phyloP scores from a whole-genome alignment of 2,113 vertebrate genomes.

The Ellobius talpinus region DNA sequence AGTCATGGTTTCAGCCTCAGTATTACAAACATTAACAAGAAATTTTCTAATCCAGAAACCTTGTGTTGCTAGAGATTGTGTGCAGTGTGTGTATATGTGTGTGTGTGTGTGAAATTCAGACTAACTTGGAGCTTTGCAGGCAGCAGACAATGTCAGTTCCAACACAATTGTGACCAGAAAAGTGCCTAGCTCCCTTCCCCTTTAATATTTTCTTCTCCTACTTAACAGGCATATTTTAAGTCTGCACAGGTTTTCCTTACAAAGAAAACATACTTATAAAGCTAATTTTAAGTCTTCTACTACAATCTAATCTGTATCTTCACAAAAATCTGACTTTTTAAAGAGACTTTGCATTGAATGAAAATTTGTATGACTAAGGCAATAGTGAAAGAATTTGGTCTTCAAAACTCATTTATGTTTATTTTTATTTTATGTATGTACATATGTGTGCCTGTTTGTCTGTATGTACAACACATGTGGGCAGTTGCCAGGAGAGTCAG shows the following conservation, averaged over 20 bases:
- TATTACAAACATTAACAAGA: not conserved
- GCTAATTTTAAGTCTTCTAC: not conserved
- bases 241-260: not conserved
- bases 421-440: not conserved
- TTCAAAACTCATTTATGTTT: not conserved
- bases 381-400: not conserved
- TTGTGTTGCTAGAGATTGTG: not conserved
- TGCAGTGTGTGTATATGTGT: not conserved
- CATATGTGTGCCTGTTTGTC: not conserved
- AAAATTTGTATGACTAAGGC: not conserved
- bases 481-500: not conserved
- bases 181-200: not conserved
- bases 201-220: not conserved
- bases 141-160: not conserved
- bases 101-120: not conserved
- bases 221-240: not conserved
- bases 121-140: not conserved
- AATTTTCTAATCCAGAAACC: not conserved
- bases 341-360: not conserved
- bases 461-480: not conserved
- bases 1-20: not conserved
- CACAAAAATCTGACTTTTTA: not conserved
- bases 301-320: not conserved
- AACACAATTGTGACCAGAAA: not conserved
- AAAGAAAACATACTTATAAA: constrained; percentile 10